Percentiles rank a stretch among this genome's conserved stretches.
Evolutionary conservation across 2,797 vertebrate species (phyloP).

Genomic region (Chloroceryle inda): DNA sequence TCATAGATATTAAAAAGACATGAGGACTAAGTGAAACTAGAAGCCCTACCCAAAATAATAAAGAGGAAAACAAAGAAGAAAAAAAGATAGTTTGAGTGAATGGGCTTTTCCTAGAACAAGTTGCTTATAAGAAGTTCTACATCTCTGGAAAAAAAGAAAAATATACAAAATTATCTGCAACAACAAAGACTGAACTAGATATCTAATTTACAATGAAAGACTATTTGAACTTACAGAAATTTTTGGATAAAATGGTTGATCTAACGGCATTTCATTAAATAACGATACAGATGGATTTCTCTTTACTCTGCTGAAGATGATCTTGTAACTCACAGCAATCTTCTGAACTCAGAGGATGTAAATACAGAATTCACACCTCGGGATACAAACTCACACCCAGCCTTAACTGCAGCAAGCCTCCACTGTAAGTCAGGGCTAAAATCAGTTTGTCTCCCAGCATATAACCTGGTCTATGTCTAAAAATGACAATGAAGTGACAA

Average conservation of each 20-base stretch:
- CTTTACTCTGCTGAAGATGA: not conserved
- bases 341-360: not conserved
- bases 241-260: not conserved
- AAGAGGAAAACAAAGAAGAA: not conserved
- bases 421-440: not conserved
- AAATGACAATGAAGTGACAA: not conserved
- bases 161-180: not conserved
- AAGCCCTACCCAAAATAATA: not conserved
- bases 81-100: not conserved
- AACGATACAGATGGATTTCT: not conserved
- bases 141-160: not conserved
- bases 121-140: not conserved
- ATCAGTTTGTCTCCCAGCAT: not conserved
- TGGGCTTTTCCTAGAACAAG: not conserved
- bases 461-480: not conserved
- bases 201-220: not conserved
- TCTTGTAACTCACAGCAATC: not conserved
- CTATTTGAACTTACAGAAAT: not conserved
- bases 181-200: not conserved
- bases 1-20: not conserved
- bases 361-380: not conserved
- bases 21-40: not conserved
- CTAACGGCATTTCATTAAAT: not conserved
- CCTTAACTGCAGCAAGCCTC: not conserved
- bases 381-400: not conserved